These are phyloP conservation scores for Drosophila setosimentum DNA, from an alignment of 2,888 invertebrate species.

Conservation along the genomic window DNA sequence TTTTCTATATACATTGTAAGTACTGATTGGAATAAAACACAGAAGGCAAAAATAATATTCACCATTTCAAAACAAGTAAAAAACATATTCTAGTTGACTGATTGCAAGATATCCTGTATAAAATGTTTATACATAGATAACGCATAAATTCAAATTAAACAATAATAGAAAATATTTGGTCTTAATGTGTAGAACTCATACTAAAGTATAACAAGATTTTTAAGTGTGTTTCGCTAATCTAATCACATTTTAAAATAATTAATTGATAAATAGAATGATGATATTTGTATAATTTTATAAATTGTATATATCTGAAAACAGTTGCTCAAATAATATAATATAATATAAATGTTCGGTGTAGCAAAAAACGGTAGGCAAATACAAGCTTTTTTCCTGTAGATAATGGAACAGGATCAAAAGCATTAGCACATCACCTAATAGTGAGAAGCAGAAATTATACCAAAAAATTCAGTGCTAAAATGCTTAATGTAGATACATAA, in stretches of 20 bases:
- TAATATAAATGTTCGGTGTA: too few species aligned
- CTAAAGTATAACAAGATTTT: not conserved
- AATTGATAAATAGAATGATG: not conserved
- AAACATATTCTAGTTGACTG: not conserved
- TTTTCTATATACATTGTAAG: constrained; percentile 23
- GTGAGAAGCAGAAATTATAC: not conserved
- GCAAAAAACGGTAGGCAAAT: not conserved
- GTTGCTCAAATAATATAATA: too few species aligned
- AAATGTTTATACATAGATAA: not conserved
- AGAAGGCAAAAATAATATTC: constrained; percentile 1
- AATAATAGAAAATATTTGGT: not conserved
- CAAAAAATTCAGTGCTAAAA: not conserved
- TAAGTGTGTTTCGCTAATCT: not conserved
- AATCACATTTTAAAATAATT: not conserved
- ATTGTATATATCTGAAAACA: not conserved
- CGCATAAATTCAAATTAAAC: not conserved
- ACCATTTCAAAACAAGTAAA: not conserved
- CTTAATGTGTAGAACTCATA: not conserved
- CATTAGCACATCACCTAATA: not conserved
- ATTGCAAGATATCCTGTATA: not conserved
- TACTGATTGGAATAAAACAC: constrained; percentile 15
- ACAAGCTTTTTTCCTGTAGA: not conserved
- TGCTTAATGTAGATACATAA: not conserved
- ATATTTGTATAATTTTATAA: not conserved
- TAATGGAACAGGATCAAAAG: not conserved